Conservation (phyloP, 2,888 invertebrate species). For the Pyrgus malvae region DNA sequence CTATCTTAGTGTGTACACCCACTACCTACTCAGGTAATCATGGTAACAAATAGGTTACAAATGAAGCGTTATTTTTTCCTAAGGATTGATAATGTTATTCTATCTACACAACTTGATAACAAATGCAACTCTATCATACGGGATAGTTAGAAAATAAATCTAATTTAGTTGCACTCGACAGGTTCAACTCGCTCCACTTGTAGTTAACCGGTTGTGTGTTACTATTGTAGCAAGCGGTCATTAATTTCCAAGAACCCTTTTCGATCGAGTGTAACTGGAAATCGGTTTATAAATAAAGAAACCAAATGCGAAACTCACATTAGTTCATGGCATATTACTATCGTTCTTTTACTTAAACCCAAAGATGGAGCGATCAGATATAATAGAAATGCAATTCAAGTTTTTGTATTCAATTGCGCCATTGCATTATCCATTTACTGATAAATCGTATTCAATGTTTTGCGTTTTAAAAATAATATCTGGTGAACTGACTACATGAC, state of each 20-base stretch:
- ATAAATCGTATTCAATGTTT: slow-evolving; percentile 18
- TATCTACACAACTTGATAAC: too few species aligned
- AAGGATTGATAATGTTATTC: too few species aligned
- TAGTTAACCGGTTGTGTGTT: slow-evolving; percentile 12
- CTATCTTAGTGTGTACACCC: too few species aligned
- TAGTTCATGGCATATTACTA: slow-evolving; percentile 6
- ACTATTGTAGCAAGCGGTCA: slow-evolving; percentile 2
- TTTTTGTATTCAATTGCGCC: slow-evolving; percentile 7
- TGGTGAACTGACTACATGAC: slow-evolving; percentile 19
- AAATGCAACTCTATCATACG: too few species aligned
- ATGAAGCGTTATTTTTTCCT: too few species aligned
- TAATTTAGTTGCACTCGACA: slow-evolving; percentile 12
- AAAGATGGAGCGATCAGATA: slow-evolving; percentile 15
- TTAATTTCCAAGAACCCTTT: slow-evolving; percentile 17
- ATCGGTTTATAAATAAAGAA: slow-evolving; percentile 12
- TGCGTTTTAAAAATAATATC: slow-evolving; percentile 20
- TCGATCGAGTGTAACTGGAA: slow-evolving; percentile 13
- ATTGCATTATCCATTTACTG: slow-evolving; percentile 11
- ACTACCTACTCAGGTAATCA: too few species aligned
- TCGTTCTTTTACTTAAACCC: slow-evolving; percentile 1
- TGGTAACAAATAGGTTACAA: too few species aligned
- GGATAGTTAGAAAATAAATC: slow-evolving; percentile 4
- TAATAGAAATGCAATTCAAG: slow-evolving; percentile 15
- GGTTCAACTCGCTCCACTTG: slow-evolving; percentile 7
- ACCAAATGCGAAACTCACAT: slow-evolving; percentile 20